Evolutionary conservation across 1,140 invertebrate species (phyloP).

Genomic region (Magallana gigas): DNA sequence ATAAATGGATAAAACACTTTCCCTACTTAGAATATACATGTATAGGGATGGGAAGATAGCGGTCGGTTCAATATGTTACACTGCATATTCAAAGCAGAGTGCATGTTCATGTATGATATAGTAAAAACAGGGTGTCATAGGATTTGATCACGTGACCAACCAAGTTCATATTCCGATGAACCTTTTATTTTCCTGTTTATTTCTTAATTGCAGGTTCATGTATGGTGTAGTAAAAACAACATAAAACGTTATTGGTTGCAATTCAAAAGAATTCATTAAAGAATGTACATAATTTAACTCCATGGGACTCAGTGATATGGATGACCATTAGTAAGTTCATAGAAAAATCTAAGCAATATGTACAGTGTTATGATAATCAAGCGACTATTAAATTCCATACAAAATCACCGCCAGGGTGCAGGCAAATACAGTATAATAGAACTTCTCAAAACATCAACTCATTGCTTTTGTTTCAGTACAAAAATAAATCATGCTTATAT

Average conservation of each 20-base stretch:
- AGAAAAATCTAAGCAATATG: neutral
- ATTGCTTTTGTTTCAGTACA: neutral
- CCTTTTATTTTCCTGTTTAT: too few species aligned
- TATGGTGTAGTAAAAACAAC: too few species aligned
- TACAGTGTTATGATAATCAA: slow-evolving; percentile 10
- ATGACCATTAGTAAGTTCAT: slow-evolving; percentile 8
- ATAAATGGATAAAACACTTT: too few species aligned
- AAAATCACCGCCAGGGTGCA: slow-evolving; percentile 2
- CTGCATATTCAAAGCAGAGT: too few species aligned
- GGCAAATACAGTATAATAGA: neutral
- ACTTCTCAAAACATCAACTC: slow-evolving; percentile 1
- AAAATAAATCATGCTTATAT: slow-evolving; percentile 26
- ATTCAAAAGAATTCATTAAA: neutral
- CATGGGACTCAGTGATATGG: slow-evolving; percentile 5
- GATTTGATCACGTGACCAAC: too few species aligned
- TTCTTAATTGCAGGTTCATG: too few species aligned
- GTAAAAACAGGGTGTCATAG: too few species aligned
- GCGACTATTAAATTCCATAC: slow-evolving; percentile 1
- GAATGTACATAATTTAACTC: neutral
- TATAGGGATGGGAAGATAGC: too few species aligned
- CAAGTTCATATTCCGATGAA: too few species aligned
- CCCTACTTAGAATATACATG: too few species aligned
- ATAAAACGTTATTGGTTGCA: neutral
- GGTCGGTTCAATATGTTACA: too few species aligned
- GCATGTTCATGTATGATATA: too few species aligned